Conservation (phyloP, 2,797 vertebrate species). For the Sebastolobus altivelis region DNA sequence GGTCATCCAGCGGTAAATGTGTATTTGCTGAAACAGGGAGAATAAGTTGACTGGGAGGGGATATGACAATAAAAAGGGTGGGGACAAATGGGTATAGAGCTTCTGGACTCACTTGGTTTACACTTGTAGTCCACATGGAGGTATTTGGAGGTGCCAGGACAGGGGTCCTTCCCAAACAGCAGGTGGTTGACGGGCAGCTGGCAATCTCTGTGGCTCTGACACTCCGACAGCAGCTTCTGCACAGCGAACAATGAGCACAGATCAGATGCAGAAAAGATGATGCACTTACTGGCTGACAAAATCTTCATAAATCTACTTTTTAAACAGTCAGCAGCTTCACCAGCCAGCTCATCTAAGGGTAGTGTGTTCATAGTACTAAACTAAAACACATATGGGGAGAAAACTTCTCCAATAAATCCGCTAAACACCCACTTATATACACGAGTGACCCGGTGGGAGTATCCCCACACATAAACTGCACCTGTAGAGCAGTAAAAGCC, state of each 20-base stretch:
- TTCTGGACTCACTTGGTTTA: constrained; percentile 93
- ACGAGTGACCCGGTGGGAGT: constrained; percentile 11
- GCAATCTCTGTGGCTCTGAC: constrained; percentile 94
- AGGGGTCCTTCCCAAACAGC: constrained; percentile 94
- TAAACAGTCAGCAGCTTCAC: background rate
- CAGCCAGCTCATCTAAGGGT: background rate
- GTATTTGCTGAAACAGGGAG: background rate
- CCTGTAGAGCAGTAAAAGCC: constrained; percentile 93
- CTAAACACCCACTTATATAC: background rate
- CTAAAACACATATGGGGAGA: background rate
- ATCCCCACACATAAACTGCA: constrained; percentile 68
- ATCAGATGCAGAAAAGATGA: constrained; percentile 21
- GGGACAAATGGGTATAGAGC: background rate
- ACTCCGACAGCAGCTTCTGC: constrained; percentile 97
- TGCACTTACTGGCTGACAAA: background rate
- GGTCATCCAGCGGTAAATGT: background rate
- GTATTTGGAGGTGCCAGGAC: constrained; percentile 94
- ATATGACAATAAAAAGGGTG: background rate
- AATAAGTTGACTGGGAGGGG: background rate
- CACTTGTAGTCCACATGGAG: constrained; percentile 97
- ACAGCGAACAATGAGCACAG: constrained; percentile 18
- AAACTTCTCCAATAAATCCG: constrained; percentile 7
- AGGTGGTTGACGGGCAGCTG: constrained; percentile 93
- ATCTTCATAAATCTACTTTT: background rate
- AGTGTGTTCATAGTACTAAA: background rate